Evolutionary conservation across 2,113 vertebrate genomes (phyloP), one percentile per base, ranked within the genome.

Genomic region (Gallinago paraguaiae): DNA sequence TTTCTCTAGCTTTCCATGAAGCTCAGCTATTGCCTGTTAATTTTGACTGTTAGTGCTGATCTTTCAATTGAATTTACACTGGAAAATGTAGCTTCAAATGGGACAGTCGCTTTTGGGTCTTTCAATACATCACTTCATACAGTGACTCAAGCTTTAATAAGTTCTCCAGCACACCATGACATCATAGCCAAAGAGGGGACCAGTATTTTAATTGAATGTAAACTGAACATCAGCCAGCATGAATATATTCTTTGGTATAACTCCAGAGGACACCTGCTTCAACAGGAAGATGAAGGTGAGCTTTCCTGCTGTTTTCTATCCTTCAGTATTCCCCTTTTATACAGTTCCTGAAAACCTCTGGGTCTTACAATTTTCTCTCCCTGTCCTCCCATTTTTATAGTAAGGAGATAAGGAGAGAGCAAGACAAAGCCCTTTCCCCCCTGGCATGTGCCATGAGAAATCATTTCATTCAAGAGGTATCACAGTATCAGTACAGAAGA

Each of bases 161-260:
- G 77, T 74, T 92, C 97, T 54, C 93, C 97, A 68, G 77, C 97
- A 50, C 92, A 97, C 72, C 94, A 95, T 72, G 94, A 97, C 92
- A 71, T 99, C 46, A 98, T 99, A 95, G 98, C 95, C 76, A 98
- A 98, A 96, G 99, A 99, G 86, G 99, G 99, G 25, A 96, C 97
- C 86, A 98, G 97, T 79, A n/a, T 94, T n/a, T 95, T 98, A 43
- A 98, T 99, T 22, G 94, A 98, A 93, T 99, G 99, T 95, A 99
- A 99, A 83, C 97, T 99, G 86, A 99, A 98, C 8, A 92, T 88
- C 77, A 88, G 57, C 91, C 92, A 90, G 15, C 82, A 97, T 51
- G 96, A 97, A 87, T 96, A 96, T 45, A 83, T 99, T n/a, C 92
- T 86, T 88, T 99, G 99, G 99, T 99, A 98, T 95, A 99, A 99